phyloP scores from a whole-genome alignment of 1,140 invertebrate genomes.

The Leptinotarsa undecemlineata region DNA sequence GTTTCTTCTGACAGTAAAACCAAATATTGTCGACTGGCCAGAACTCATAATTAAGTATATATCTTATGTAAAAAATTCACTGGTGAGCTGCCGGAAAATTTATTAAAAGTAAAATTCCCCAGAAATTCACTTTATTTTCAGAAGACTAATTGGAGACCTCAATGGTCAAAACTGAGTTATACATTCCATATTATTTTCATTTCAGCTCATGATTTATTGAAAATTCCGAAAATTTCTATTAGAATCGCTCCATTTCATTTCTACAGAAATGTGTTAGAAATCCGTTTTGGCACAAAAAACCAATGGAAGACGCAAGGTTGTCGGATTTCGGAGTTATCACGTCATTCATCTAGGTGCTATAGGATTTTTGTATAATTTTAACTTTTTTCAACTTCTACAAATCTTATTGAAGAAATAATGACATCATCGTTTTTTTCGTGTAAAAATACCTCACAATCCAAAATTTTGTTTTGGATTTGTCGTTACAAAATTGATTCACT shows the following conservation, averaged over 20 bases:
- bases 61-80: not conserved
- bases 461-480: too few species aligned
- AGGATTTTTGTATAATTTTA: too few species aligned
- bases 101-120: not conserved
- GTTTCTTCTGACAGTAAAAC: not conserved
- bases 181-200: not conserved
- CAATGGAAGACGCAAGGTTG: too few species aligned
- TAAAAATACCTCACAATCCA: too few species aligned
- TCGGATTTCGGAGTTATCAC: too few species aligned
- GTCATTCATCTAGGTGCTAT: too few species aligned
- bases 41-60: not conserved
- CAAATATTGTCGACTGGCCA: not conserved
- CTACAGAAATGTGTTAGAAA: constrained; percentile 1
- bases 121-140: not conserved
- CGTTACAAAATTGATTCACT: too few species aligned
- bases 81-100: not conserved
- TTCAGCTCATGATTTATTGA: not conserved
- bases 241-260: not conserved
- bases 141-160: not conserved
- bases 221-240: constrained; percentile 1
- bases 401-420: too few species aligned
- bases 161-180: not conserved
- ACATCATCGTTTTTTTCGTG: too few species aligned
- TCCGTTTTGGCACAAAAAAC: not conserved
- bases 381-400: too few species aligned